These are phyloP conservation scores for Hippasteria phrygiana DNA, from an alignment of 53 echinoderm and acorn worm genomes.

Conservation along the genomic window DNA sequence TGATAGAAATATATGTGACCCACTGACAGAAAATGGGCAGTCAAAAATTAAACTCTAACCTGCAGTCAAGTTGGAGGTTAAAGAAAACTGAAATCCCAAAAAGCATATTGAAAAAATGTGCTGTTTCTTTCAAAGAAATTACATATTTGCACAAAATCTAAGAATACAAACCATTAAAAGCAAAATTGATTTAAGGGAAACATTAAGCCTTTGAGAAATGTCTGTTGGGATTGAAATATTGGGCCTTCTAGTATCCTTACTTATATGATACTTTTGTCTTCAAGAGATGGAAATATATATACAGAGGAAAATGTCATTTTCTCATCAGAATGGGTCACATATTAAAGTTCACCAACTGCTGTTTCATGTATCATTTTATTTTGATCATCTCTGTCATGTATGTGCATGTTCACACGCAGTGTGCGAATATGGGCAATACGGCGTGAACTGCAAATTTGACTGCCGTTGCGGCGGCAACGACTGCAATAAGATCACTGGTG, in stretches of 20 bases:
- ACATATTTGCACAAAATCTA: too few species aligned
- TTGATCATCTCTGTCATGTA: neutral
- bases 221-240: too few species aligned
- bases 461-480: slow-evolving; percentile 94
- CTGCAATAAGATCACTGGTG: slow-evolving; percentile 95
- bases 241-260: too few species aligned
- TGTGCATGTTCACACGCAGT: slow-evolving; percentile 67
- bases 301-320: neutral
- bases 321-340: neutral
- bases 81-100: too few species aligned
- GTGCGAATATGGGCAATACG: slow-evolving; percentile 86
- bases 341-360: neutral
- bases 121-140: too few species aligned
- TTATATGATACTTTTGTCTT: too few species aligned
- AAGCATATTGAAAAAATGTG: too few species aligned
- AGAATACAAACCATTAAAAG: too few species aligned
- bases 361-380: slow-evolving; percentile 61
- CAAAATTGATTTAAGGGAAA: too few species aligned
- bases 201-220: too few species aligned
- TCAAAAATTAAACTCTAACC: neutral
- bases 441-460: slow-evolving; percentile 91
- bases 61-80: too few species aligned
- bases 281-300: too few species aligned
- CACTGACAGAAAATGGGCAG: neutral
- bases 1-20: neutral